A percentile compares a stretch with the other conserved stretches of the same genome.
Evolutionary conservation across 2,113 vertebrate genomes (phyloP).

Genomic region (Acanthochromis polyacanthus): DNA sequence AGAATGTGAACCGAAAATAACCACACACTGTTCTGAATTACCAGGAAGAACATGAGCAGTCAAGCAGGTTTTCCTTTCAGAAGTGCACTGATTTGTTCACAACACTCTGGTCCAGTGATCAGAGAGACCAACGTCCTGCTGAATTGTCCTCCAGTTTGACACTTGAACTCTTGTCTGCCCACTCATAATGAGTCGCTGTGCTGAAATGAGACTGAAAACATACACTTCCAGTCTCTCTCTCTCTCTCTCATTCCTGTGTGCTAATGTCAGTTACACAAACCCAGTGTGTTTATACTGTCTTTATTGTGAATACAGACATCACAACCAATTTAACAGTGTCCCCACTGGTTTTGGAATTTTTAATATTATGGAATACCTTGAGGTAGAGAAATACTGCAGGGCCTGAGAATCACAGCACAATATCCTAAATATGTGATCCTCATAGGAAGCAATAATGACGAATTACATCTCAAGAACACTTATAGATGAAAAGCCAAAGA

Average conservation of each 20-base stretch:
- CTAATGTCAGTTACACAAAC: conserved; percentile 15
- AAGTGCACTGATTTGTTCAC: not conserved
- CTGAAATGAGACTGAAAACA: conserved; percentile 40
- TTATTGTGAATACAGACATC: conserved; percentile 44
- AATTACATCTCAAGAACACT: no score
- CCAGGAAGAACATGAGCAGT: not conserved
- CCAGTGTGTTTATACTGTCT: not conserved
- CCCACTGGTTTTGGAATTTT: conserved; percentile 50
- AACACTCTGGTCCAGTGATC: conserved; percentile 12
- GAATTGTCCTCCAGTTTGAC: conserved; percentile 14
- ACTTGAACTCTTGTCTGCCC: conserved; percentile 11
- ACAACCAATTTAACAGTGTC: conserved; percentile 47
- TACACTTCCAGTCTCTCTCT: not conserved
- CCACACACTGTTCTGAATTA: not conserved
- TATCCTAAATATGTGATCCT: no score
- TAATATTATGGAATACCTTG: no score
- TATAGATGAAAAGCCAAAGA: no score
- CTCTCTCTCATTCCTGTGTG: conserved; percentile 20
- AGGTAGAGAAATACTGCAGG: no score
- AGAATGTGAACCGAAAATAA: not conserved
- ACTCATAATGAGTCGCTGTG: conserved; percentile 20
- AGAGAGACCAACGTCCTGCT: conserved; percentile 2
- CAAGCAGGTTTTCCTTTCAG: not conserved
- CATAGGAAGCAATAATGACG: no score
- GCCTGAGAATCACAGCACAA: no score